A percentile compares a stretch with the other conserved stretches of the same genome.
phyloP scores from a whole-genome alignment of 2,888 invertebrate species.

The Lasioglossum pauxillum region DNA sequence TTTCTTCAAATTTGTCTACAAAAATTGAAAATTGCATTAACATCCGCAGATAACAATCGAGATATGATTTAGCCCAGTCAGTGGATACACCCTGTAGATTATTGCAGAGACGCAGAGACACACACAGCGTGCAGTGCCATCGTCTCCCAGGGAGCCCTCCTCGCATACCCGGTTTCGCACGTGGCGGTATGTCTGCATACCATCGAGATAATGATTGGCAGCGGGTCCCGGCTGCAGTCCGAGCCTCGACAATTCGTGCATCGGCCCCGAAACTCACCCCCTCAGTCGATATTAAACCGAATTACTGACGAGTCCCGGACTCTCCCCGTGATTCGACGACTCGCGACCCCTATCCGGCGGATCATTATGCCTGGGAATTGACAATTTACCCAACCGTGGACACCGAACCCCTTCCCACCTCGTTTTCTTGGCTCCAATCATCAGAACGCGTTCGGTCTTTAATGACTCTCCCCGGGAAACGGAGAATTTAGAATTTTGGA shows the following conservation, averaged over 20 bases:
- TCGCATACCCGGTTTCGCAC: slow-evolving; percentile 79
- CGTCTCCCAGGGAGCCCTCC: slow-evolving; percentile 56
- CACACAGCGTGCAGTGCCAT: slow-evolving; percentile 25
- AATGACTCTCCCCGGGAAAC: not conserved
- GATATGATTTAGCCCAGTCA: too few relatives aligned
- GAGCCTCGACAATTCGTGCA: slow-evolving; percentile 56
- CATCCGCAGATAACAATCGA: too few relatives aligned
- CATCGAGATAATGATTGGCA: slow-evolving; percentile 79
- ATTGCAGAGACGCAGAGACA: not conserved
- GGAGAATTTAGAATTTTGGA: not conserved
- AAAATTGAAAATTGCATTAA: too few relatives aligned
- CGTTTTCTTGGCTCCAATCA: not conserved
- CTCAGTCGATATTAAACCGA: slow-evolving; percentile 54
- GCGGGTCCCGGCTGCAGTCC: slow-evolving; percentile 54
- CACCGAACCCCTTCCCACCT: not conserved
- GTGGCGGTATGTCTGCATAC: slow-evolving; percentile 80
- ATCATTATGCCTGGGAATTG: not conserved
- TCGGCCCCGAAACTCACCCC: not conserved
- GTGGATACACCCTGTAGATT: not conserved
- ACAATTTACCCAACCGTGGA: not conserved
- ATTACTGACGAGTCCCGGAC: slow-evolving; percentile 30
- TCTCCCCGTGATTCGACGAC: slow-evolving; percentile 23
- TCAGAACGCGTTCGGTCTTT: not conserved
- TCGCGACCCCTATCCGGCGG: not conserved
- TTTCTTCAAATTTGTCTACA: too few relatives aligned